Evolutionary conservation across 2,888 invertebrate genomes (phyloP).

Genomic region (Ecdyonurus torrentis): DNA sequence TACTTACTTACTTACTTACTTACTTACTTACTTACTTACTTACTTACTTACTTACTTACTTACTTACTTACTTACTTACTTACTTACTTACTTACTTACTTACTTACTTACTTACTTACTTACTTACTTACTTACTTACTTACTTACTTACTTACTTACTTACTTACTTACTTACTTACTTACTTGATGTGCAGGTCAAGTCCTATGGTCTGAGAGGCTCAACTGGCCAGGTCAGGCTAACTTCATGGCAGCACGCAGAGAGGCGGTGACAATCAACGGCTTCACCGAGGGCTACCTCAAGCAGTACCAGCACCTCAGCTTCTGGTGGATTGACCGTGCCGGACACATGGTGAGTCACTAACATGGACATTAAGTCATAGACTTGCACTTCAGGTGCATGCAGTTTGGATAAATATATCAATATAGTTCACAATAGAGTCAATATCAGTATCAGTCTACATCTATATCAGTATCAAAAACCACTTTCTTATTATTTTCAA

Average conservation of each 20-base stretch:
- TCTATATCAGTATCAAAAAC: no score
- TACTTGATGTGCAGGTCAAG: constrained; percentile 39
- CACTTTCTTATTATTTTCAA: no score
- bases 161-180: background rate
- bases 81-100: background rate
- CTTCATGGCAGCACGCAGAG: constrained; percentile 38
- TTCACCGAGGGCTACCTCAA: constrained; percentile 57
- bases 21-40: no score
- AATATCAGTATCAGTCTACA: no score
- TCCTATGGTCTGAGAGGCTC: constrained; percentile 56
- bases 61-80: no score
- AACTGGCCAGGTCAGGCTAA: constrained; percentile 40
- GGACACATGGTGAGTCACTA: constrained; percentile 55
- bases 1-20: no score
- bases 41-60: no score
- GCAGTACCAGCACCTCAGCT: constrained; percentile 44
- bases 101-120: background rate
- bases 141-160: background rate
- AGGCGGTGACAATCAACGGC: constrained; percentile 39
- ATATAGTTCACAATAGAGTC: no score
- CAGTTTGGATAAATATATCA: no score
- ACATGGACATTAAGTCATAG: no score
- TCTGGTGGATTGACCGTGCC: constrained; percentile 63
- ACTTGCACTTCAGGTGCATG: no score
- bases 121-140: background rate